These are phyloP conservation scores for Epiblema foenella DNA, from an alignment of 2,888 invertebrate genomes.

Conservation along the genomic window DNA sequence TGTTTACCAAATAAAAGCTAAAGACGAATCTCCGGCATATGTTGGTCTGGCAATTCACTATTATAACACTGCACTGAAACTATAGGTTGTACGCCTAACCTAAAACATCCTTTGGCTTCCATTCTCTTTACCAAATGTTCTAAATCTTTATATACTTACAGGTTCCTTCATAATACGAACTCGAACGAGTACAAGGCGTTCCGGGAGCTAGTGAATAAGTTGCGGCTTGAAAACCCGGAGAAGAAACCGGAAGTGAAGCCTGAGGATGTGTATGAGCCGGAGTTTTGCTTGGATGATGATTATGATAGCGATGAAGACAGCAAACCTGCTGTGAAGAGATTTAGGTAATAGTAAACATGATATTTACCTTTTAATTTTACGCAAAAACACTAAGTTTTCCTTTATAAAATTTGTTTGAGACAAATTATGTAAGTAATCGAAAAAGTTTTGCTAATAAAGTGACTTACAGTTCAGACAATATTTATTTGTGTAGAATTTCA, in stretches of 20 bases:
- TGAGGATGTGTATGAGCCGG: slow-evolving; percentile 82
- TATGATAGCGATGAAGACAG: slow-evolving; percentile 73
- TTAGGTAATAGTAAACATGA: slow-evolving; percentile 58
- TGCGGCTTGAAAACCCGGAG: slow-evolving; percentile 60
- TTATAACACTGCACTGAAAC: slow-evolving; percentile 38
- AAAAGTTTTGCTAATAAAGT: too few species aligned
- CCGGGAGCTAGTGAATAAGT: slow-evolving; percentile 70
- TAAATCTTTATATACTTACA: slow-evolving; percentile 61
- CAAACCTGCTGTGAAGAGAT: slow-evolving; percentile 66
- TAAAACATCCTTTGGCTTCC: slow-evolving; percentile 40
- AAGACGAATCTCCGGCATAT: background rate
- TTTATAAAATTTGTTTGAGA: too few species aligned
- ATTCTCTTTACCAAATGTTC: slow-evolving; percentile 42
- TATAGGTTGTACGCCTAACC: slow-evolving; percentile 37
- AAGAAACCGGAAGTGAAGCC: slow-evolving; percentile 73
- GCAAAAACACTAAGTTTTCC: too few species aligned
- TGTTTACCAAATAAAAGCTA: background rate
- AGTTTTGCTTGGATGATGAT: slow-evolving; percentile 79
- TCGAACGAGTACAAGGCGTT: slow-evolving; percentile 79
- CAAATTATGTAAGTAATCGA: too few species aligned
- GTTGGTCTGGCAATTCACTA: background rate
- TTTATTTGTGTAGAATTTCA: too few species aligned
- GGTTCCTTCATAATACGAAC: slow-evolving; percentile 79
- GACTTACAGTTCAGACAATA: too few species aligned
- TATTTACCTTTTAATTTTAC: background rate